Evolutionary conservation across 2,888 invertebrate genomes (phyloP), one percentile per base, ranked within the genome.

Genomic region (Macrophya alboannulata): DNA sequence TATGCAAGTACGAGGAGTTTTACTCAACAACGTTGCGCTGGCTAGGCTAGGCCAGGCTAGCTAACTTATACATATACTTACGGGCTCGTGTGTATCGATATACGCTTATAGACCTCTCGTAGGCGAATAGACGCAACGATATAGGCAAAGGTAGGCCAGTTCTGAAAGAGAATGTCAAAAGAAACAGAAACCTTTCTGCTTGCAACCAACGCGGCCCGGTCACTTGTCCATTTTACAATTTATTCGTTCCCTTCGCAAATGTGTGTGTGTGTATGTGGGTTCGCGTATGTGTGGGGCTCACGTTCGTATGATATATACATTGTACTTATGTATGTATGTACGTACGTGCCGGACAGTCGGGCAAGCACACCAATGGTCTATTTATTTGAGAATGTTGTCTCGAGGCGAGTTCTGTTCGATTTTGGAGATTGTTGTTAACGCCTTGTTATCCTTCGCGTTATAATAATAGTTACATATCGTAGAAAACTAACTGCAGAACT

Each of bases 101-200:
- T 45, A 45, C 40, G 71, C 40, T 21, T 45, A 25, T 71, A 71
- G 77, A 31, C 55, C 77, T 21, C 51, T 17, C 31, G 55, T 51
- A 37, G 48, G 55, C 77, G 55, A 31, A 37, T 25, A 43, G 37
- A 72, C 43, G 43, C 43, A 37, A 51, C 55, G 77, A 51, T 15
- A 31, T n/a, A 25, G 31, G 40, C 68, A 48, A 21, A 37, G 83
- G 37, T 48, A 45, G 83, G 68, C 68, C 48, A 68, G 68, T 37
- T 83, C 68, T 68, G 83, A 83, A 83, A 83, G 83, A 83, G 83
- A 83, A 83, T 83, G 83, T 83, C 68, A 71, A 83, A 83, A 68
- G 83, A 43, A 68, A 68, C 83, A 51, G 68, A 83, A 83, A 71
- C 68, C 68, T 83, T 83, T 83, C 83, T 21, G 48, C 51, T 48